A percentile compares a stretch with the other conserved stretches of the same genome.
Evolutionary conservation across 1,140 invertebrate genomes (phyloP).

Genomic region (Stegodyphus mimosarum): DNA sequence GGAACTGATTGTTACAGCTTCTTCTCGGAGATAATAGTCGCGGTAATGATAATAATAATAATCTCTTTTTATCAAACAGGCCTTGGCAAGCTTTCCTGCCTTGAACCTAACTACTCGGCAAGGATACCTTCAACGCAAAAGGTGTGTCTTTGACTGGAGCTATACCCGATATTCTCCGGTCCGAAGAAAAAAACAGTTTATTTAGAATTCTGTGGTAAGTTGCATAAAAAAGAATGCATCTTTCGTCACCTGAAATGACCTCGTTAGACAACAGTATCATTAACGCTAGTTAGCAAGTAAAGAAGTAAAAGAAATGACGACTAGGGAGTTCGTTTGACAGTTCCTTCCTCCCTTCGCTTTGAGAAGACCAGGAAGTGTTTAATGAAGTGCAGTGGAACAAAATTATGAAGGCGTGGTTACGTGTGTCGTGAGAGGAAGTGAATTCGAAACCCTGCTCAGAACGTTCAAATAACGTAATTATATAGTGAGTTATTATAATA

Average conservation of each 20-base stretch:
- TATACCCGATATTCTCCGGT: constrained; percentile 13
- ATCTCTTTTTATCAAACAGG: constrained; percentile 54
- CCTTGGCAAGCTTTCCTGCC: constrained; percentile 28
- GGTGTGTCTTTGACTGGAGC: constrained; percentile 28
- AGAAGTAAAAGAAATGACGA: no score
- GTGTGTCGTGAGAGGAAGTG: no score
- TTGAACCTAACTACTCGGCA: constrained; percentile 23
- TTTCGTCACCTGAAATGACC: neutral
- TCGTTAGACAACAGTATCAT: neutral
- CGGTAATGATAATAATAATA: constrained; percentile 54
- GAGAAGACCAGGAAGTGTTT: no score
- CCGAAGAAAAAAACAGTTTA: neutral
- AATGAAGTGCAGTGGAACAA: no score
- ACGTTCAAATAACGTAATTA: no score
- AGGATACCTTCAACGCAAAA: constrained; percentile 26
- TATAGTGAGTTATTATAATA: no score
- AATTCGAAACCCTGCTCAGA: no score
- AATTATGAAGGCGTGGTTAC: no score
- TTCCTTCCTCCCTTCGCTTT: no score
- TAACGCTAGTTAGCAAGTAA: neutral
- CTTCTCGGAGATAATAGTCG: constrained; percentile 53
- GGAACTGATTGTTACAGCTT: constrained; percentile 57
- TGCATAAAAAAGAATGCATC: neutral
- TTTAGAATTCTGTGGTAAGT: neutral
- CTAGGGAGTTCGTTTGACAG: no score